These are phyloP conservation scores for Oncorhynchus kisutch DNA, from an alignment of 2,113 vertebrate genomes.

Conservation along the genomic window DNA sequence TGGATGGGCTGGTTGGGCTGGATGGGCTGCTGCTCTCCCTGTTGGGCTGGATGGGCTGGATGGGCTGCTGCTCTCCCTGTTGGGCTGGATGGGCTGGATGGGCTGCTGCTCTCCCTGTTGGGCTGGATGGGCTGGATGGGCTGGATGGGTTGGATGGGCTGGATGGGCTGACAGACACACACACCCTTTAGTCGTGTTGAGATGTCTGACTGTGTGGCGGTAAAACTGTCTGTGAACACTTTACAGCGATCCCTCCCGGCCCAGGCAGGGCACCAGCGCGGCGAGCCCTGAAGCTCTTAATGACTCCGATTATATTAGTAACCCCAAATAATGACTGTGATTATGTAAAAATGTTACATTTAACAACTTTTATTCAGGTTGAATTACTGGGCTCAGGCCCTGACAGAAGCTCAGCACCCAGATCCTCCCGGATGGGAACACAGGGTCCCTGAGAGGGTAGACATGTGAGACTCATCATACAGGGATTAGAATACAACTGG, in stretches of 20 bases:
- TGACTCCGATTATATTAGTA: slow-evolving; percentile 27
- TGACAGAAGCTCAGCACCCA: background rate
- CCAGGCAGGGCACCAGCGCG: background rate
- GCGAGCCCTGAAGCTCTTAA: slow-evolving; percentile 17
- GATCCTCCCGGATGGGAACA: background rate
- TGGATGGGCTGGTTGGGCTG: no score
- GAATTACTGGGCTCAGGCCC: slow-evolving; percentile 4
- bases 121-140: no score
- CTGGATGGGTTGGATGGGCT: no score
- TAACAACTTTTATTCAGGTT: slow-evolving; percentile 23
- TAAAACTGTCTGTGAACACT: background rate
- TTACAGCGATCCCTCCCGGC: background rate
- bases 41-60: no score
- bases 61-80: no score
- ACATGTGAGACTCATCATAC: slow-evolving; percentile 5
- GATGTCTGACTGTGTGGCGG: background rate
- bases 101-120: no score
- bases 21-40: no score
- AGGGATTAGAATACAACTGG: slow-evolving; percentile 7
- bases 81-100: no score
- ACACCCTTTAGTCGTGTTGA: background rate
- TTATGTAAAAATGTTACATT: slow-evolving; percentile 21
- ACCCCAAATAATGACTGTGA: slow-evolving; percentile 20
- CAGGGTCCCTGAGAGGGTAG: background rate
- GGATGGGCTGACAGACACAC: no score